Percentiles rank a stretch among this genome's conserved stretches.
phyloP scores from a whole-genome alignment of 1,140 invertebrate species.

The Caenorhabditis tropicalis region DNA sequence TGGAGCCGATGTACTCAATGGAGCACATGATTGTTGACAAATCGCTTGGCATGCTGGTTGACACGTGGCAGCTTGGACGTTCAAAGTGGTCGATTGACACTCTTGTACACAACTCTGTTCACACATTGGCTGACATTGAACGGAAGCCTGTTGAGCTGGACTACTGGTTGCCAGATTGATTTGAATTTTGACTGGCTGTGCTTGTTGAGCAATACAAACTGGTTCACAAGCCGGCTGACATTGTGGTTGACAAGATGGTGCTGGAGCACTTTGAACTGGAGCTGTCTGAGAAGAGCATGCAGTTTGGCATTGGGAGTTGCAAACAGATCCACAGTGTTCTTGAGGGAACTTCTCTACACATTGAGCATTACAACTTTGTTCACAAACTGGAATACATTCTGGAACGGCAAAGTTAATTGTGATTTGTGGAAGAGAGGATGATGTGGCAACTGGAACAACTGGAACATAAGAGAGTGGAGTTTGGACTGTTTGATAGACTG shows the following conservation, averaged over 20 bases:
- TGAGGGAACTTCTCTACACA: conserved; percentile 44
- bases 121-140: conserved; percentile 35
- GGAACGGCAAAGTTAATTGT: conserved; percentile 48
- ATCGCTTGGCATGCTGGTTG: conserved; percentile 45
- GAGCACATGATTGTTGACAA: conserved; percentile 38
- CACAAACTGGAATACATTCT: conserved; percentile 50
- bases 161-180: background rate
- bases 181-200: conserved; percentile 19
- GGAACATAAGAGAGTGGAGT: conserved; percentile 24
- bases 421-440: conserved; percentile 25
- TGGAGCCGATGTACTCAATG: background rate
- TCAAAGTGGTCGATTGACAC: conserved; percentile 29
- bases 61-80: conserved; percentile 23
- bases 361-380: conserved; percentile 48
- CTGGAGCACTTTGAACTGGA: background rate
- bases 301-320: conserved; percentile 14
- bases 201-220: conserved; percentile 27
- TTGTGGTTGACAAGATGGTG: conserved; percentile 18
- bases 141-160: background rate
- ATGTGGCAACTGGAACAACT: background rate
- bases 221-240: conserved; percentile 48
- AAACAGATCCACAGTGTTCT: conserved; percentile 46
- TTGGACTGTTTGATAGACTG: conserved; percentile 26
- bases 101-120: conserved; percentile 43
- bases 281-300: conserved; percentile 3